Evolutionary conservation across 2,888 invertebrate genomes (phyloP).

Genomic region (Ptilodon capucinus): DNA sequence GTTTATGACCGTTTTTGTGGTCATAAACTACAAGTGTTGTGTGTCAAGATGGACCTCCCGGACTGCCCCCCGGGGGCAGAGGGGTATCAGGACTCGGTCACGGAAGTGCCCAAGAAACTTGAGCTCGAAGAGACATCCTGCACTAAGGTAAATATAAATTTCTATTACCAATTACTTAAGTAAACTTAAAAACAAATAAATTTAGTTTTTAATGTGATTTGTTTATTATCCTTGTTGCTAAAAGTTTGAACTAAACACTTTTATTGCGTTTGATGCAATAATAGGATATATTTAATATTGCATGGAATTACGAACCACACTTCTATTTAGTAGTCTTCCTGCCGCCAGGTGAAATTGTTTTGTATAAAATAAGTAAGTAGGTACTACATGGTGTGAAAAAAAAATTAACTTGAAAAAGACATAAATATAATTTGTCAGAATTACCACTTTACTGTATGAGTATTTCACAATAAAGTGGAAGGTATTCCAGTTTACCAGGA

Average conservation of each 20-base stretch:
- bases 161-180: slow-evolving; percentile 16
- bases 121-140: slow-evolving; percentile 44
- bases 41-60: slow-evolving; percentile 74
- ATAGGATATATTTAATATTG: no score
- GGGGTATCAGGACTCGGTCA: slow-evolving; percentile 73
- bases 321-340: no score
- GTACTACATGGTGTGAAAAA: no score
- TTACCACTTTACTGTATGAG: no score
- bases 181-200: slow-evolving; percentile 26
- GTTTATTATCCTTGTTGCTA: slow-evolving; percentile 29
- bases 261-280: slow-evolving; percentile 21
- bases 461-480: no score
- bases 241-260: slow-evolving; percentile 4
- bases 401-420: no score
- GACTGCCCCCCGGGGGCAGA: slow-evolving; percentile 78
- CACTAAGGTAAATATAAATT: slow-evolving; percentile 73
- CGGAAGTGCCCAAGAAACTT: slow-evolving; percentile 63
- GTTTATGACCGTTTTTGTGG: slow-evolving; percentile 65
- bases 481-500: no score
- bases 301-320: no score
- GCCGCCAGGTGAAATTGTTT: no score
- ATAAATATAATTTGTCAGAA: no score
- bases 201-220: slow-evolving; percentile 19
- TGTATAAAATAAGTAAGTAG: no score
- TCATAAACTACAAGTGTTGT: slow-evolving; percentile 78